These are phyloP conservation scores for Sesia apiformis DNA, from an alignment of 2,888 invertebrate genomes.

Conservation along the genomic window DNA sequence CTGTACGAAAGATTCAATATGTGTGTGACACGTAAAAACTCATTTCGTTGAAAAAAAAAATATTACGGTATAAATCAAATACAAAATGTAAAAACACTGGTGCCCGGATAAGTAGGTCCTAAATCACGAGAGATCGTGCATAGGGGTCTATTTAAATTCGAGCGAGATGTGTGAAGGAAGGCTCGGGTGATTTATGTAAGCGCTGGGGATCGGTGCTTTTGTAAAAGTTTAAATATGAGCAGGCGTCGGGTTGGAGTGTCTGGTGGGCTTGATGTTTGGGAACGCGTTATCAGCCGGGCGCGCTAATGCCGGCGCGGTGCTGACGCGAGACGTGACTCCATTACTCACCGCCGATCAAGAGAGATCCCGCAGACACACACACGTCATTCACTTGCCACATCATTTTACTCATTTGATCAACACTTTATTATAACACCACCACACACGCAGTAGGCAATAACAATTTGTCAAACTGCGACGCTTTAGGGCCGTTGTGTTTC, in stretches of 20 bases:
- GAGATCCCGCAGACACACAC: slow-evolving; percentile 4
- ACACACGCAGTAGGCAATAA: too few relatives aligned
- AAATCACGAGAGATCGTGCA: slow-evolving; percentile 55
- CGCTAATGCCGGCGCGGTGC: slow-evolving; percentile 6
- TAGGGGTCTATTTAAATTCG: slow-evolving; percentile 62
- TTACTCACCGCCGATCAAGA: slow-evolving; percentile 5
- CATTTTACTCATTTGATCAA: neutral
- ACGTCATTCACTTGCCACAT: slow-evolving; percentile 4
- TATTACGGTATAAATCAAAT: slow-evolving; percentile 10
- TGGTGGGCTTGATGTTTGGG: slow-evolving; percentile 6
- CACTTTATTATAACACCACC: neutral
- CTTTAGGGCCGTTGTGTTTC: too few relatives aligned
- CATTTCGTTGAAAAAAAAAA: neutral
- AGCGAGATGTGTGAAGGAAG: slow-evolving; percentile 59
- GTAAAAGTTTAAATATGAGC: slow-evolving; percentile 63
- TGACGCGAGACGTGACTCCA: slow-evolving; percentile 12
- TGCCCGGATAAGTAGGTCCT: slow-evolving; percentile 34
- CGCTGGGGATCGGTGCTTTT: slow-evolving; percentile 37
- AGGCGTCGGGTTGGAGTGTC: slow-evolving; percentile 13
- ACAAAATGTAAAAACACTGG: slow-evolving; percentile 28
- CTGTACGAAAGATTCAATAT: too few relatives aligned
- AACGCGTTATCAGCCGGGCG: neutral
- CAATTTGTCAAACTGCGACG: too few relatives aligned
- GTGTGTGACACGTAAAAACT: neutral
- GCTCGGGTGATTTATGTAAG: slow-evolving; percentile 56